Evolutionary conservation across 2,888 invertebrate species (phyloP).

Genomic region (Nymphalis c-album): DNA sequence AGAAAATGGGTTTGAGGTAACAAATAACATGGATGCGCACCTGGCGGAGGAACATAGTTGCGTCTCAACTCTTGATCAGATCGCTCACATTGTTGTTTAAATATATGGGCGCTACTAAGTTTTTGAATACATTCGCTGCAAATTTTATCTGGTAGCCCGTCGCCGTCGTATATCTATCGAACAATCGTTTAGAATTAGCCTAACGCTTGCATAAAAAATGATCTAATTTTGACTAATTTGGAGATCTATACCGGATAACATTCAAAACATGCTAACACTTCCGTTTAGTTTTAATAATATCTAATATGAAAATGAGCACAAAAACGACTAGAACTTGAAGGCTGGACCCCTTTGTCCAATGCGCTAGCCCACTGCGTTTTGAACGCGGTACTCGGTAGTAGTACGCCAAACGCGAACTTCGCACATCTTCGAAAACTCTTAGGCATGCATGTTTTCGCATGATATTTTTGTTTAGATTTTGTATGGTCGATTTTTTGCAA

Average conservation of each 20-base stretch:
- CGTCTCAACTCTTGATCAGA: slow-evolving; percentile 73
- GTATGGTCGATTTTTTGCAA: no score
- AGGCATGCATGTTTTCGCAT: no score
- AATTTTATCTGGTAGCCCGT: slow-evolving; percentile 76
- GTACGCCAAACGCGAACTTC: no score
- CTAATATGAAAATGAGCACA: no score
- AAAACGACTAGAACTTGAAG: background rate
- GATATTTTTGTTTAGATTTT: no score
- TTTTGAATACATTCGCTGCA: slow-evolving; percentile 78
- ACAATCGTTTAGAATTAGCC: slow-evolving; percentile 5
- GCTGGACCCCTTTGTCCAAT: background rate
- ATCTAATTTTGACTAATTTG: background rate
- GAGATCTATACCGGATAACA: no score
- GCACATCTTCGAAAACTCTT: no score
- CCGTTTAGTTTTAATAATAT: no score
- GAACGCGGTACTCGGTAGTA: no score
- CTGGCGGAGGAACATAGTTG: slow-evolving; percentile 74
- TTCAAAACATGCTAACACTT: no score
- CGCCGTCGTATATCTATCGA: slow-evolving; percentile 71
- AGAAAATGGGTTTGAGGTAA: background rate
- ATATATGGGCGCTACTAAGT: slow-evolving; percentile 75
- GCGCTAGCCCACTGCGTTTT: no score
- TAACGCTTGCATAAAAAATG: background rate
- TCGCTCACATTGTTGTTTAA: slow-evolving; percentile 78
- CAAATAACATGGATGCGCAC: slow-evolving; percentile 43